These are phyloP conservation scores for Ciconia maguari DNA, from an alignment of 2,113 vertebrate species.

Conservation along the genomic window DNA sequence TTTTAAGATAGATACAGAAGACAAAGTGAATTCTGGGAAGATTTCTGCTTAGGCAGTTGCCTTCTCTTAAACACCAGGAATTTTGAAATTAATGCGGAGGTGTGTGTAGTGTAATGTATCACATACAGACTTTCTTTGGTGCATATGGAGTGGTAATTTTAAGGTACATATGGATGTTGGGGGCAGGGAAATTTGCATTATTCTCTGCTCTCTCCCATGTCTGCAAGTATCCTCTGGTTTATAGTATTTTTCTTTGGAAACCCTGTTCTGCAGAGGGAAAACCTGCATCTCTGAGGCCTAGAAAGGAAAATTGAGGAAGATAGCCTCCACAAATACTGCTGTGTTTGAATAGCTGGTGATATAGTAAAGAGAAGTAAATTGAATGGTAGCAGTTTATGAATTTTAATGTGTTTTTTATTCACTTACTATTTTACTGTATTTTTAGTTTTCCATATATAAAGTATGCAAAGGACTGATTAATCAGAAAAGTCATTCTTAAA, in stretches of 20 bases:
- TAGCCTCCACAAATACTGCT: neutral
- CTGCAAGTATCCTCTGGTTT: neutral
- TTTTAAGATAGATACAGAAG: neutral
- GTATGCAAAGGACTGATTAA: slow-evolving; percentile 1
- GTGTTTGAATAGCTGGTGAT: neutral
- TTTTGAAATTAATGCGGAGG: neutral
- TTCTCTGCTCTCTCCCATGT: neutral
- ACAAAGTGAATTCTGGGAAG: neutral
- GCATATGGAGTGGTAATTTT: neutral
- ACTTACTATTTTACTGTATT: neutral
- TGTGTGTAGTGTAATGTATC: neutral
- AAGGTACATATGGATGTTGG: neutral
- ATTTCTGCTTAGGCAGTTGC: neutral
- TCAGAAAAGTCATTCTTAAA: neutral
- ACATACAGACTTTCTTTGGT: neutral
- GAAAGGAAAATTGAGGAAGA: neutral
- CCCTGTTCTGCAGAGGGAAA: neutral
- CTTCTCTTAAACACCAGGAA: neutral
- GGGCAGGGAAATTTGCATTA: neutral
- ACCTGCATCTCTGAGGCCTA: neutral
- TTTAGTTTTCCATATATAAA: slow-evolving; percentile 24
- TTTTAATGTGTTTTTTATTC: slow-evolving; percentile 37
- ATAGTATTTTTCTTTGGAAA: neutral
- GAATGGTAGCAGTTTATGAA: slow-evolving; percentile 6
- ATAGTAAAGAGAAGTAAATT: slow-evolving; percentile 5